These are phyloP conservation scores for Larimichthys polyactis DNA, from an alignment of 2,113 vertebrate species.

Conservation along the genomic window DNA sequence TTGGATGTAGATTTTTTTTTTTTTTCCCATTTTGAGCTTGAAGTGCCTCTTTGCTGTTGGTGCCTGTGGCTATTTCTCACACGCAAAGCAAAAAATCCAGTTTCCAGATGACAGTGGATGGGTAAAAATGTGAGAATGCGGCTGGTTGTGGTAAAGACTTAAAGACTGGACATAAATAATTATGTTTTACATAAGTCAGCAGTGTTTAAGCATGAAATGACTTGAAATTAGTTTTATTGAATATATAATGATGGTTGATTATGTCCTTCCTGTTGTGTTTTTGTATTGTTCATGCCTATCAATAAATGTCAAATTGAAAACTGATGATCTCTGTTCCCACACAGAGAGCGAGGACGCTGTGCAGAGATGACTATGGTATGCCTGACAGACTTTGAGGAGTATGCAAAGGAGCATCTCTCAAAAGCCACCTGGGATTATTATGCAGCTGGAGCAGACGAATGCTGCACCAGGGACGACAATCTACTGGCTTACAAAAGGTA, in stretches of 20 bases:
- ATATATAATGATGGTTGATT: neutral
- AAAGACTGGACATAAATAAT: neutral
- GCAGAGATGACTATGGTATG: conserved; percentile 90
- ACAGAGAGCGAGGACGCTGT: conserved; percentile 76
- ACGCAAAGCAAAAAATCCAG: neutral
- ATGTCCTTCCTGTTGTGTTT: neutral
- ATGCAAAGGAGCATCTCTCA: conserved; percentile 90
- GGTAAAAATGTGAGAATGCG: conserved; percentile 2
- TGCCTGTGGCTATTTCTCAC: conserved; percentile 7
- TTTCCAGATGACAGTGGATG: neutral
- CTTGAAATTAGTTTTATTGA: neutral
- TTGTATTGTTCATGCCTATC: neutral
- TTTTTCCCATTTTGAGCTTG: neutral
- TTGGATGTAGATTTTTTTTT: neutral
- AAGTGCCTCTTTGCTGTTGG: neutral
- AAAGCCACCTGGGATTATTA: conserved; percentile 94
- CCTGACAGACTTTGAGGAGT: conserved; percentile 91
- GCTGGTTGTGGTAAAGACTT: neutral
- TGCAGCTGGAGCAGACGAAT: conserved; percentile 91
- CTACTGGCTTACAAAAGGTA: conserved; percentile 91
- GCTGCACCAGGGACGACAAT: conserved; percentile 91
- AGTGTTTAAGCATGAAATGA: neutral
- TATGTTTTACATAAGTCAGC: neutral
- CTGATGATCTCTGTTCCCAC: neutral
- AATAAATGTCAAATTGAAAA: neutral